Percentiles rank a stretch among this genome's conserved stretches.
phyloP scores from a whole-genome alignment of 2,797 vertebrate species.

The Babyrousa celebensis region DNA sequence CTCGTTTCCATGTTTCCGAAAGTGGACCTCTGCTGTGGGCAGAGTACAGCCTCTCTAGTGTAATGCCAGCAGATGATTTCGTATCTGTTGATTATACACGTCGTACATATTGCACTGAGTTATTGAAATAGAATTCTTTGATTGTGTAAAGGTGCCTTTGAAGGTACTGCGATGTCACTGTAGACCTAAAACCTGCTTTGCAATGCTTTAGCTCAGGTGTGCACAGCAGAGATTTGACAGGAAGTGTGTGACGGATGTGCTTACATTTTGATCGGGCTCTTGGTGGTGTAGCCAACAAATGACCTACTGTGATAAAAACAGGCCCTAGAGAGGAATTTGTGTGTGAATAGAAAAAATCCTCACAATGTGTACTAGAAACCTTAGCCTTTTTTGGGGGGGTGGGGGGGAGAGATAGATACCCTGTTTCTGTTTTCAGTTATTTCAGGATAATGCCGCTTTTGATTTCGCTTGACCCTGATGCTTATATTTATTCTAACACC shows the following conservation, averaged over 20 bases:
- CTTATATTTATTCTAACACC: not conserved
- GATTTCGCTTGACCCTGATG: not conserved
- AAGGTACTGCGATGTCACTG: not conserved
- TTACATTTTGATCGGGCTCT: not conserved
- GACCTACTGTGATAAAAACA: not conserved
- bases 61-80: not conserved
- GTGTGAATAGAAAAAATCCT: not conserved
- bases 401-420: fast-evolving
- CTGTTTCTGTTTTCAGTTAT: not conserved
- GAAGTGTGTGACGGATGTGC: not conserved
- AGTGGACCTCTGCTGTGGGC: not conserved
- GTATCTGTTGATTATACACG: not conserved
- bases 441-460: not conserved
- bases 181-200: not conserved
- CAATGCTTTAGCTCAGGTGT: not conserved
- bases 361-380: not conserved
- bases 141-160: not conserved
- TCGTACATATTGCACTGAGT: not conserved
- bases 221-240: not conserved
- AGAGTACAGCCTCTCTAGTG: not conserved
- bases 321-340: not conserved
- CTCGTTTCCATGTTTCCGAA: not conserved
- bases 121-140: not conserved
- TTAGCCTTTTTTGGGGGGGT: not conserved
- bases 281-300: not conserved